phyloP scores from a whole-genome alignment of 2,797 vertebrate species.

The Cyprinella venusta region DNA sequence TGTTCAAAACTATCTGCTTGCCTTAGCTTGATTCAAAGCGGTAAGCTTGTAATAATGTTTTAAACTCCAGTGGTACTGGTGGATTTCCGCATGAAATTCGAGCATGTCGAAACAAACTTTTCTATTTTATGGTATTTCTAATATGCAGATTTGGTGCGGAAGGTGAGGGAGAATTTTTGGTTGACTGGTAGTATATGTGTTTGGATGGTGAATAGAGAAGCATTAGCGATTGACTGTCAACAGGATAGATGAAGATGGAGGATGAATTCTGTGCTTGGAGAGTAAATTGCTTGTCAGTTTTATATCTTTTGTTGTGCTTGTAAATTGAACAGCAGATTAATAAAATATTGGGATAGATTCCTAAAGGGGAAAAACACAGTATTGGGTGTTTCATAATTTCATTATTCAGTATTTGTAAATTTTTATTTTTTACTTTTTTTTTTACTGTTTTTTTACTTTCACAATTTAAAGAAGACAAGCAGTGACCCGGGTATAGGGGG shows the following conservation, averaged over 20 bases:
- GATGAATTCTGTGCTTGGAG: not conserved
- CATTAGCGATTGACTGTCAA: constrained; percentile 1
- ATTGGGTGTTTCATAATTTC: not conserved
- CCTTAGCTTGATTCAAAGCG: no score
- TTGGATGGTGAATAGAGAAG: constrained; percentile 9
- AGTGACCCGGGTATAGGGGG: not conserved
- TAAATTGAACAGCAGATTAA: constrained; percentile 1
- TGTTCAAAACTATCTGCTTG: no score
- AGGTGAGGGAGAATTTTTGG: not conserved
- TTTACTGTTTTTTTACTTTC: no score
- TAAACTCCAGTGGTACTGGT: no score
- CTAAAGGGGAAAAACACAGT: not conserved
- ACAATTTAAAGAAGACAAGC: not conserved
- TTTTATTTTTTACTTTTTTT: not conserved
- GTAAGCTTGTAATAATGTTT: no score
- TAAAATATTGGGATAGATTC: not conserved
- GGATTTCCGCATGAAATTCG: no score
- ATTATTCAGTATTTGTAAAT: not conserved
- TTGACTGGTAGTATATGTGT: constrained; percentile 3
- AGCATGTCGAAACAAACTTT: not conserved
- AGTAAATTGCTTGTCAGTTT: constrained; percentile 20
- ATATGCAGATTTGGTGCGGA: not conserved
- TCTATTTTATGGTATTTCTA: not conserved
- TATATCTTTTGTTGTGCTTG: not conserved
- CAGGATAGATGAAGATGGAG: constrained; percentile 26